Base-by-base conservation (phyloP, 2,797 vertebrate genomes). In the Arnoldichthys spilopterus region DNA sequence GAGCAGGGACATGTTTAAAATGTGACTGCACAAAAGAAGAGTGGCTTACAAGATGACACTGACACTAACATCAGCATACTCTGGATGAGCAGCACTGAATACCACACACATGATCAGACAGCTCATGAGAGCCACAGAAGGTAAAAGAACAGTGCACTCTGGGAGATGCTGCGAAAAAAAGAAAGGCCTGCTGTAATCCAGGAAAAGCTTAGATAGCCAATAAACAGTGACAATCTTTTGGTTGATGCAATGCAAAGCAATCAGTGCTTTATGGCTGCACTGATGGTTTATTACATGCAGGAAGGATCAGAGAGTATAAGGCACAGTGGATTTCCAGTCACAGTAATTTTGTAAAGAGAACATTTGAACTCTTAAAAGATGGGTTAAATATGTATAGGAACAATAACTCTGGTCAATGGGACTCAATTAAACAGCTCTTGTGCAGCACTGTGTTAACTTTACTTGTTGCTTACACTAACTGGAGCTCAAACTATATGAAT, bases 211-310 rank as follows among this genome's bases (percentile, higher is more conserved):
- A 74, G 71, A 70, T 32, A 70, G 78, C n/a, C 43, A 58, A 30
- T 71, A 72, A 54, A 76, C 22, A 72, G 22, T 76, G 76, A 72
- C 45, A 67, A 34, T 81, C 56, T 77, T 61, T 77, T 22, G 49
- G 54, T 37, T 74, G 68, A 61, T 71, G 62, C 32, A 82, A 79
- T 74, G 73, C 70, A 84, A 30, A 79, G 73, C 78, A 79, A 76
- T 83, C 70, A 75, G 64, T 78, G 77, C 75, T 63, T 83, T 81
- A 74, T 72, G 74, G 78, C 76, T 77, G 53, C 78, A 83, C 18
- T 72, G 69, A 72, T 74, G 74, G 66, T 58, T 74, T 26, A 78
- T 76, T 76, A 76, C 81, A 85, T 85, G 81, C 84, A 83, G 80
- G 40, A 82, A 26, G 54, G 24, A 68, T 81, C 78, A 83, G 58